Base-by-base conservation (phyloP, 2,888 invertebrate species). In the Himalopsyche tibetana region DNA sequence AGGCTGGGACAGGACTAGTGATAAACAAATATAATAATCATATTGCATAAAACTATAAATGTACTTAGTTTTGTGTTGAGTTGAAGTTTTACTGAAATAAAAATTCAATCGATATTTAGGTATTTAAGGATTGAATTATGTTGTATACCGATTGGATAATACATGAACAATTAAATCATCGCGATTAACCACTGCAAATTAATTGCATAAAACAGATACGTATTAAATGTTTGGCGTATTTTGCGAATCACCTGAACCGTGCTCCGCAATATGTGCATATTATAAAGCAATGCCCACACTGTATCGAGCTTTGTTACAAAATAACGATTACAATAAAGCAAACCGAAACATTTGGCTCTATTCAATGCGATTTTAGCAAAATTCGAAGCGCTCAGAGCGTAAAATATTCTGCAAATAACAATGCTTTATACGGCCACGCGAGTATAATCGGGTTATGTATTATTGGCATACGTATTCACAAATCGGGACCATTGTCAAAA, bases 381-480 rank as follows among this genome's bases (percentile, higher is more conserved):
- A 83, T 85, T 63, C 82, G 55, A 82, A 51, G 85, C 80, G 28
- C 83, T 51, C 56, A 80, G 74, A 85, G 82, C 82, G 85, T 85
- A 85, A 85, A 85, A 85, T 85, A 82, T 83, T 85, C 80, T 85
- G 69, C 69, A 51, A 83, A 56, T 80, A 69, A 85, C 85, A 85
- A 83, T 82, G 63, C 69, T 63, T 19, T 63, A 63, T 19, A 63
- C 63, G 63, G 63, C 63, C 63, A 63, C 51, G 51, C 17, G 40
- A 28, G 45, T 63, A 85, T 85, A 85, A 85, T 85, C 79, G 85
- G 85, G 85, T 85, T 82, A 83, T 82, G 83, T 85, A 82, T 82
- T 85, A 85, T 85, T 85, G 82, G 85, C 83, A 83, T 80, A 82
- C 83, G 85, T 55, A 82, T 82, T 80, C 38, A 40, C 42, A 82